These are phyloP conservation scores for Sus cebifrons DNA, from an alignment of 2,797 vertebrate genomes.

Conservation along the genomic window DNA sequence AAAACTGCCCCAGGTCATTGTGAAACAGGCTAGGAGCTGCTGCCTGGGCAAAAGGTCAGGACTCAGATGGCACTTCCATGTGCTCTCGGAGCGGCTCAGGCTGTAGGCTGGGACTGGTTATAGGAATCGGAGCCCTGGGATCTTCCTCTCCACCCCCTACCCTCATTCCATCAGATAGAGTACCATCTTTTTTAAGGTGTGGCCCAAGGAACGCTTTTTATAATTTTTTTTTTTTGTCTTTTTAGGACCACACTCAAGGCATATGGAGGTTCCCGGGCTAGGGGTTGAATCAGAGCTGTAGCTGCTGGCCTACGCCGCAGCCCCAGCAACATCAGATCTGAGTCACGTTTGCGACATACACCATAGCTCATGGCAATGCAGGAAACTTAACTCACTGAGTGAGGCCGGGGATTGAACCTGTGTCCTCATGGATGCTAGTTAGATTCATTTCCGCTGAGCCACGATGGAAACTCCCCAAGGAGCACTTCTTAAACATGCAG, in stretches of 20 bases:
- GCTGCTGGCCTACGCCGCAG: no score
- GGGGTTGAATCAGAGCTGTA: no score
- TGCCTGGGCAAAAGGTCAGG: neutral
- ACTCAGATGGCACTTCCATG: neutral
- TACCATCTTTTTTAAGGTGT: neutral
- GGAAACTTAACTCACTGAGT: no score
- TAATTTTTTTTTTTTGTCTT: no score
- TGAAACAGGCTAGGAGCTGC: neutral
- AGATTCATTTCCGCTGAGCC: no score
- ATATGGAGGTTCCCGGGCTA: no score
- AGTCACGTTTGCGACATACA: no score
- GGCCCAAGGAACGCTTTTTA: neutral
- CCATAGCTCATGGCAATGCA: no score
- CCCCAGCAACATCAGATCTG: no score
- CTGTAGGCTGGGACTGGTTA: neutral
- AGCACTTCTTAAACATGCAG: slow-evolving; percentile 20
- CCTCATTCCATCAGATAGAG: slow-evolving; percentile 3
- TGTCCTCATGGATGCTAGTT: no score
- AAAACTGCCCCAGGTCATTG: neutral
- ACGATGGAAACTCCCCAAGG: neutral
- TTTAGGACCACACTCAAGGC: no score
- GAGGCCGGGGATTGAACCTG: no score
- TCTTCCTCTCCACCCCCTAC: neutral
- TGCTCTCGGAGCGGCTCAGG: neutral
- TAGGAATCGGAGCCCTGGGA: neutral